Evolutionary conservation across 2,888 invertebrate genomes (phyloP).

Genomic region (Catocala fraxini): DNA sequence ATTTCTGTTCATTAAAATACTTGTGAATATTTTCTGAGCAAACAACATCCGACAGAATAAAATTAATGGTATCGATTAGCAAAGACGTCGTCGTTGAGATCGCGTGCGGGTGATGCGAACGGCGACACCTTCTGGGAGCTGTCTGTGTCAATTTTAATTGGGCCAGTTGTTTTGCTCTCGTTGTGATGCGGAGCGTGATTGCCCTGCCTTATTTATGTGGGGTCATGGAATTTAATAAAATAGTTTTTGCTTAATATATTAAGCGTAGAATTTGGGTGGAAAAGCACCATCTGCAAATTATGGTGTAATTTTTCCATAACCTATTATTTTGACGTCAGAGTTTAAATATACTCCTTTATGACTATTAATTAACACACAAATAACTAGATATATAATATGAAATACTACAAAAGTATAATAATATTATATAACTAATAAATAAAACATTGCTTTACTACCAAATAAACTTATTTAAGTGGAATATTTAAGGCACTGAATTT

Average conservation of each 20-base stretch:
- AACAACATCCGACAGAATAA: slow-evolving; percentile 76
- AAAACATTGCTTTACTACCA: no score
- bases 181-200: slow-evolving; percentile 76
- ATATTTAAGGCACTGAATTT: no score
- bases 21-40: slow-evolving; percentile 71
- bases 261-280: slow-evolving; percentile 31
- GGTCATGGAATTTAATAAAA: slow-evolving; percentile 74
- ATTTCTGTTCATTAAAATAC: slow-evolving; percentile 68
- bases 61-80: slow-evolving; percentile 85
- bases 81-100: slow-evolving; percentile 72
- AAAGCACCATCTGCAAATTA: slow-evolving; percentile 18
- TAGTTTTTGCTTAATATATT: slow-evolving; percentile 25
- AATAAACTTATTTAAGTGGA: no score
- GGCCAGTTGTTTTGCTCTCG: slow-evolving; percentile 77
- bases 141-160: slow-evolving; percentile 86
- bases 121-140: slow-evolving; percentile 78
- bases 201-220: slow-evolving; percentile 76
- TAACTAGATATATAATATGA: not conserved
- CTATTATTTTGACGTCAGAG: no score
- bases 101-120: slow-evolving; percentile 81
- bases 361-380: no score
- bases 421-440: no score
- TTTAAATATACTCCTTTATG: no score
- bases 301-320: no score
- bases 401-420: no score